Evolutionary conservation across 1,140 invertebrate genomes (phyloP).

Genomic region (Yoshiicerus persimilis): DNA sequence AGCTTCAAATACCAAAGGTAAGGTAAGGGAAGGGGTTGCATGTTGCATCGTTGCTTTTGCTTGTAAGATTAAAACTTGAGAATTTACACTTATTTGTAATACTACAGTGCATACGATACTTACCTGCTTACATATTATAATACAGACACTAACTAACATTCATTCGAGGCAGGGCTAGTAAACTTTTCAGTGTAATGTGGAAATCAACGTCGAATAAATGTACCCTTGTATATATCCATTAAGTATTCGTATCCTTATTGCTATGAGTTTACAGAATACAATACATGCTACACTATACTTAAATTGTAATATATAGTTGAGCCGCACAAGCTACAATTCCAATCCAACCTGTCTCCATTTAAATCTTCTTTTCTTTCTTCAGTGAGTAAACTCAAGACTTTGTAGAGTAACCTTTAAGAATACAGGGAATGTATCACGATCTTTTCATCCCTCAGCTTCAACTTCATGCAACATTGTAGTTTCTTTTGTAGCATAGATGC

Average conservation of each 20-base stretch:
- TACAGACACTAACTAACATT: background rate
- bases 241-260: background rate
- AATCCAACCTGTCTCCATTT: background rate
- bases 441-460: background rate
- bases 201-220: no score
- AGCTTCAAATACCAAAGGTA: background rate
- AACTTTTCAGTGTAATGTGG: background rate
- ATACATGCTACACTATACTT: no score
- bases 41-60: no score
- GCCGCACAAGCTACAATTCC: background rate
- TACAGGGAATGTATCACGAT: background rate
- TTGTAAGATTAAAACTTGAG: background rate
- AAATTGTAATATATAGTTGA: background rate
- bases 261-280: background rate
- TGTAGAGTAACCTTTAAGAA: conserved; percentile 1
- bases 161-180: background rate
- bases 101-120: background rate
- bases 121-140: background rate
- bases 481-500: no score
- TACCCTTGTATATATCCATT: background rate
- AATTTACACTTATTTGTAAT: background rate
- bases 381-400: background rate
- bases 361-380: background rate
- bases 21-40: background rate
- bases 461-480: background rate